Percentiles rank a stretch among this genome's conserved stretches.
phyloP scores from a whole-genome alignment of 1,140 invertebrate genomes.

The Pentalonia nigronervosa region DNA sequence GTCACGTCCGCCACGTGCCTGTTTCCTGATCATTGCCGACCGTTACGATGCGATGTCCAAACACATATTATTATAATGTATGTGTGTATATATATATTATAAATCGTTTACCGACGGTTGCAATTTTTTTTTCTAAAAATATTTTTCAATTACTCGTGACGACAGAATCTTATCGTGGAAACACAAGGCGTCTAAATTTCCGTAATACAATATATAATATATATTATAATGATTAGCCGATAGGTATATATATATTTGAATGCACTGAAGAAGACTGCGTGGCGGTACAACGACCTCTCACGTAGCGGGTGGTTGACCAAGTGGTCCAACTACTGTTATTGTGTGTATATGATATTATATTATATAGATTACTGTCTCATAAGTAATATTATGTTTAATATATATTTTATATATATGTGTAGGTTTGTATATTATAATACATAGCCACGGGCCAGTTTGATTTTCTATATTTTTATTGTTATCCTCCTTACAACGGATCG shows the following conservation, averaged over 20 bases:
- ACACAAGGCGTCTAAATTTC: neutral
- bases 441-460: neutral
- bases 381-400: neutral
- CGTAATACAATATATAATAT: neutral
- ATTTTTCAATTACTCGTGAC: neutral
- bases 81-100: neutral
- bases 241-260: neutral
- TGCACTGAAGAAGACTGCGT: neutral
- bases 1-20: conserved; percentile 41
- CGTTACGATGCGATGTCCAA: neutral
- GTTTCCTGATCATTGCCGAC: conserved; percentile 12
- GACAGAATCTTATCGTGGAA: neutral
- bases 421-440: neutral
- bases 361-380: neutral
- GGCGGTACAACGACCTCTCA: neutral
- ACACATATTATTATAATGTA: neutral
- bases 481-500: neutral
- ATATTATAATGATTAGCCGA: neutral
- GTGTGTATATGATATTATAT: neutral
- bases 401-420: neutral
- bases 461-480: neutral
- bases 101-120: neutral
- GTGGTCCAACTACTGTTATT: neutral
- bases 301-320: conserved; percentile 30
- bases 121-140: neutral